A percentile compares a stretch with the other conserved stretches of the same genome.
phyloP scores from a whole-genome alignment of 2,113 vertebrate genomes.

The Conger conger region DNA sequence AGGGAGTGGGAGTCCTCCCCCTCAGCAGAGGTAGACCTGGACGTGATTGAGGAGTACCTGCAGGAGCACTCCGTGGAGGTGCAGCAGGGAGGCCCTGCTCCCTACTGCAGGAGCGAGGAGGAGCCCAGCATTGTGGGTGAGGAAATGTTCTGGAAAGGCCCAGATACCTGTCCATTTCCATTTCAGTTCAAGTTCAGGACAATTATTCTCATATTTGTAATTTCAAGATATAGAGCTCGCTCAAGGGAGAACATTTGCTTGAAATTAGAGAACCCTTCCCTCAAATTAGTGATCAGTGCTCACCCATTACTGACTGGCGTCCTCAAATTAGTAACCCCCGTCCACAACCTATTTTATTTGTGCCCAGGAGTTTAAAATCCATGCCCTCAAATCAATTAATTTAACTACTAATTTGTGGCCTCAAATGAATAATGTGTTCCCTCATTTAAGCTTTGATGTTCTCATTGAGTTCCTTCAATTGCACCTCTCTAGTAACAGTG shows the following conservation, averaged over 20 bases:
- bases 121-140: slow-evolving; percentile 60
- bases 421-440: too few species aligned
- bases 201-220: neutral
- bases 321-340: too few species aligned
- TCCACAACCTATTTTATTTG: too few species aligned
- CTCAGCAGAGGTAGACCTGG: slow-evolving; percentile 67
- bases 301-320: too few species aligned
- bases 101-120: slow-evolving; percentile 35
- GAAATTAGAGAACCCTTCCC: too few species aligned
- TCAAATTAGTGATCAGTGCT: too few species aligned
- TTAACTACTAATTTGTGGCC: too few species aligned
- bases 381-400: too few species aligned
- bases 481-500: too few species aligned
- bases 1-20: slow-evolving; percentile 41
- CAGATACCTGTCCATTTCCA: neutral
- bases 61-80: slow-evolving; percentile 72
- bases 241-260: neutral
- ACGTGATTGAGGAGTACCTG: slow-evolving; percentile 76
- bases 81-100: slow-evolving; percentile 41
- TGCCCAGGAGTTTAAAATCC: too few species aligned
- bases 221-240: neutral
- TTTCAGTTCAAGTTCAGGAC: neutral
- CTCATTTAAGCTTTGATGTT: too few species aligned
- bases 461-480: too few species aligned
- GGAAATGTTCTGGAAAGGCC: neutral